Evolutionary conservation across 2,113 vertebrate species (phyloP).

Genomic region (Phaethon lepturus): DNA sequence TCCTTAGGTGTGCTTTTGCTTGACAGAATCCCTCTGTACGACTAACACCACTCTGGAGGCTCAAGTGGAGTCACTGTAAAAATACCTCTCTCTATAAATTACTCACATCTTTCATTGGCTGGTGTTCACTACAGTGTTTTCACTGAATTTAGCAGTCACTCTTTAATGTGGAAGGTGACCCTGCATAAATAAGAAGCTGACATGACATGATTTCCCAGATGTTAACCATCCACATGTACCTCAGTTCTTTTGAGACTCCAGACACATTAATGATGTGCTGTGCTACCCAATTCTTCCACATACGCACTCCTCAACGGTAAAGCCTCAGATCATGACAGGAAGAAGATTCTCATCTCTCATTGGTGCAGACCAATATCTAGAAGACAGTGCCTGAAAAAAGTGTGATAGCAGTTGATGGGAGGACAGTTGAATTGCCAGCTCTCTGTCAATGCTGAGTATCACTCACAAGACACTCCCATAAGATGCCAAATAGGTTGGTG

Average conservation of each 20-base stretch:
- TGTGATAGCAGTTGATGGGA: background rate
- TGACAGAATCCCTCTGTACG: background rate
- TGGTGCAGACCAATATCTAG: background rate
- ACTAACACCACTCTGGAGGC: background rate
- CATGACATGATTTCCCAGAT: background rate
- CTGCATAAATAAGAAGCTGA: background rate
- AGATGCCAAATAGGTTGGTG: background rate
- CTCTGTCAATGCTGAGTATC: background rate
- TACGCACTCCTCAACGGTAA: background rate
- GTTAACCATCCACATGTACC: background rate
- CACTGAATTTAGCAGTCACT: background rate
- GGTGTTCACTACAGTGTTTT: background rate
- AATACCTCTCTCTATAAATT: background rate
- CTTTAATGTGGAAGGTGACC: background rate
- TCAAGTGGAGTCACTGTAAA: background rate
- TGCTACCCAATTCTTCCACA: background rate
- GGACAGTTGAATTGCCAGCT: background rate
- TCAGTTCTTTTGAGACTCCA: background rate
- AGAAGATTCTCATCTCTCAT: accelerated
- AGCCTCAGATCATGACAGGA: background rate
- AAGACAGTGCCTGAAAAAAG: background rate
- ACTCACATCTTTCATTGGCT: background rate
- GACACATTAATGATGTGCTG: background rate
- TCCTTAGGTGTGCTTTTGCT: background rate
- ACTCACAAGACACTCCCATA: background rate